Conservation (phyloP, 2,797 vertebrate genomes). For the Luscinia luscinia region DNA sequence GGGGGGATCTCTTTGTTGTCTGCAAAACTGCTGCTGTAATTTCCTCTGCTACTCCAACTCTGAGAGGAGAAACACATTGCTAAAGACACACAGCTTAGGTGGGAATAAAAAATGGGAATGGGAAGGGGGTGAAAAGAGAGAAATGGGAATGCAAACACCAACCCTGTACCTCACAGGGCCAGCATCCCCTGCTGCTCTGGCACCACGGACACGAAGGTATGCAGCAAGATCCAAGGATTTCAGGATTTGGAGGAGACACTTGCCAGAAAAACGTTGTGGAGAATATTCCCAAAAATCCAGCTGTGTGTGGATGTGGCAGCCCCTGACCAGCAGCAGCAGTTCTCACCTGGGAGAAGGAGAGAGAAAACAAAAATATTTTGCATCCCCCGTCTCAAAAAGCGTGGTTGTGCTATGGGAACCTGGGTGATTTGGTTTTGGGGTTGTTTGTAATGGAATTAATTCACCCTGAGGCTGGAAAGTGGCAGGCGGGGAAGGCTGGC, state of each 20-base stretch:
- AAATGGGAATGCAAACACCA: background rate
- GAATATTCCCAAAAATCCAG: background rate
- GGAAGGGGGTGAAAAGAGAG: background rate
- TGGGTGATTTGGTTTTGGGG: background rate
- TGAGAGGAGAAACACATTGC: background rate
- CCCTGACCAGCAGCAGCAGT: background rate
- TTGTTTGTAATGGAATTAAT: background rate
- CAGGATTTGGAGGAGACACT: background rate
- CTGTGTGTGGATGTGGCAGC: background rate
- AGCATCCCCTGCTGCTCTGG: slow-evolving; percentile 34
- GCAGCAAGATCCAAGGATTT: background rate
- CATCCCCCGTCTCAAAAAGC: rapidly evolving
- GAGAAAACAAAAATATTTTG: background rate
- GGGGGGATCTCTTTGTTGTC: background rate
- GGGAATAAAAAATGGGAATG: rapidly evolving
- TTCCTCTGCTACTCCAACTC: background rate
- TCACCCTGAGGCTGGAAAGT: background rate
- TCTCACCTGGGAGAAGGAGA: background rate
- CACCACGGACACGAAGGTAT: background rate
- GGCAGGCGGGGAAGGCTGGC: background rate
- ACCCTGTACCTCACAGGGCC: background rate
- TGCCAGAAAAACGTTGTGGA: background rate
- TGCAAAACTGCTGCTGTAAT: background rate
- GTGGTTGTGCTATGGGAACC: background rate
- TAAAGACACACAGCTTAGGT: background rate